phyloP scores from a whole-genome alignment of 1,140 invertebrate genomes.

The Helicorthomorpha holstii region DNA sequence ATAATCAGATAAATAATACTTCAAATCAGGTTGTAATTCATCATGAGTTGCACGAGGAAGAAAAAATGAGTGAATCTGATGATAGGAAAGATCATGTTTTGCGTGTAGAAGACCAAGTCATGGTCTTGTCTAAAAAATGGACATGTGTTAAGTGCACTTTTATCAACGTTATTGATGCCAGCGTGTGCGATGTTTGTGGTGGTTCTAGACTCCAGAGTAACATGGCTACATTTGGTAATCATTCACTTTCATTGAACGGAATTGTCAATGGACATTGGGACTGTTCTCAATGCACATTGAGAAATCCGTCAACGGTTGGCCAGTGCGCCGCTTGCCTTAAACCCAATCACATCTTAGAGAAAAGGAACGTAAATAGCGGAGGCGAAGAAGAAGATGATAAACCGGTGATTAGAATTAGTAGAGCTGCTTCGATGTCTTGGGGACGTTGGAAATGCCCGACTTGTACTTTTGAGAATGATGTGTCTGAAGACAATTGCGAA shows the following conservation, averaged over 20 bases:
- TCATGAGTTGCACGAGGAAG: too few relatives aligned
- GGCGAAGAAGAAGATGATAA: constrained; percentile 13
- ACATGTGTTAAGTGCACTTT: constrained; percentile 74
- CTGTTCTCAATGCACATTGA: constrained; percentile 22
- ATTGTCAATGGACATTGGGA: constrained; percentile 16
- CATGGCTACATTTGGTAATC: not conserved
- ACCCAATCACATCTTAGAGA: not conserved
- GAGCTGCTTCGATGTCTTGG: constrained; percentile 1
- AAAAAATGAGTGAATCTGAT: too few relatives aligned
- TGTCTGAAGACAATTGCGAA: constrained; percentile 47
- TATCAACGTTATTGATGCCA: constrained; percentile 46
- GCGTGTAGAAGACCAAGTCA: too few relatives aligned
- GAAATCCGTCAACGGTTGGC: constrained; percentile 13
- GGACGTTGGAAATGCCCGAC: constrained; percentile 53
- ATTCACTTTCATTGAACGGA: not conserved
- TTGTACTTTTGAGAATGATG: constrained; percentile 65
- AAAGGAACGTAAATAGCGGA: not conserved
- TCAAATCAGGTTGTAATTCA: too few relatives aligned
- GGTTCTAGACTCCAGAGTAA: constrained; percentile 45
- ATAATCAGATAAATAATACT: too few relatives aligned
- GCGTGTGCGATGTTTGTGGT: constrained; percentile 63
- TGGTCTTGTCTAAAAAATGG: too few relatives aligned
- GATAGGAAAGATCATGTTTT: too few relatives aligned
- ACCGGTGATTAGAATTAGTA: constrained; percentile 8
- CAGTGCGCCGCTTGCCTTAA: constrained; percentile 9